phyloP scores from a whole-genome alignment of 2,797 vertebrate species.

The Pipistrellus kuhlii region DNA sequence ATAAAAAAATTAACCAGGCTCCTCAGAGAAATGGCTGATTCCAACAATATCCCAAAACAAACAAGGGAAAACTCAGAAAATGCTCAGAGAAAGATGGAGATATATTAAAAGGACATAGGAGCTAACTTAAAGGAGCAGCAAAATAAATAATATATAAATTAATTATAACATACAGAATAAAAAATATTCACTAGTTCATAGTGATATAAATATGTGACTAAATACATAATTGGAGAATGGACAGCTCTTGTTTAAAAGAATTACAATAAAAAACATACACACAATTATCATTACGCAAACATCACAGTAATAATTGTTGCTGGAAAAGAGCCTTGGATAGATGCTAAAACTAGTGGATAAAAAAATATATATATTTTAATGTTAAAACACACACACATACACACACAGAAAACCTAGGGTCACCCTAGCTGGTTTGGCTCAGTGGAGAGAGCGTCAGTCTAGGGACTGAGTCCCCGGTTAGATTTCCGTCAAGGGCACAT shows the following conservation, averaged over 20 bases:
- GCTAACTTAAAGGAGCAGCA: background rate
- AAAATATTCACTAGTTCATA: background rate
- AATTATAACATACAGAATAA: background rate
- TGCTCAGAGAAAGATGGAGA: background rate
- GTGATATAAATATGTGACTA: slow-evolving; percentile 20
- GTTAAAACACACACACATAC: background rate
- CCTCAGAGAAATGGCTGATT: background rate
- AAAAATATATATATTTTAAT: background rate
- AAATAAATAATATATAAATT: background rate
- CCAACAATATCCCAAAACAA: background rate
- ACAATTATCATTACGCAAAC: background rate
- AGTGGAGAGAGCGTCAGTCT: background rate
- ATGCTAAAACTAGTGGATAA: background rate
- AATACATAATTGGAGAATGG: background rate
- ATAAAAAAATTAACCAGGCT: background rate
- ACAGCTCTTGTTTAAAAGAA: background rate
- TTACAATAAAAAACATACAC: background rate
- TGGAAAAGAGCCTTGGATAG: background rate
- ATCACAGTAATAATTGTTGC: background rate
- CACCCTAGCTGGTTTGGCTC: background rate
- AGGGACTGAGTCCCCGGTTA: background rate
- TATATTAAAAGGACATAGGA: background rate
- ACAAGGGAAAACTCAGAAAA: background rate
- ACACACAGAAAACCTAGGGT: background rate
- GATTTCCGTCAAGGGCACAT: background rate